Base-by-base conservation (phyloP, 30 jellyfish, hydroid and myxozoan genomes). In the Catostylus mosaicus region DNA sequence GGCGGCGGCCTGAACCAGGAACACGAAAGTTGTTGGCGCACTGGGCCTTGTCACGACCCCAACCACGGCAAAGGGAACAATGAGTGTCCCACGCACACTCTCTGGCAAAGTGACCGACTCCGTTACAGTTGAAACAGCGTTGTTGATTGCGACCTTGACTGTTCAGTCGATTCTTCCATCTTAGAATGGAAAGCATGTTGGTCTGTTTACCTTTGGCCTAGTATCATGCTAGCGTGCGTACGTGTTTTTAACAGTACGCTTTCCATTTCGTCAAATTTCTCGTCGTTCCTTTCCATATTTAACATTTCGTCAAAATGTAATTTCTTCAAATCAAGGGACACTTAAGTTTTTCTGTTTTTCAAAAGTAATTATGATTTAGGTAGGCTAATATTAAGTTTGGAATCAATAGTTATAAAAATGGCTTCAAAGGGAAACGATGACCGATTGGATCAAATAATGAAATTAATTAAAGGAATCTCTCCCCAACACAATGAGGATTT, bases 211-310 rank as follows among this genome's bases (percentile, higher is more conserved):
- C 30, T 20, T 10, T 52, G 7, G 26, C 67, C 67, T 40, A 73
- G 77, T 56, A 22, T 56, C 74, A 61, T 61, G 74, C 74, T 61
- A 35, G 77, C 77, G 20, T 64, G 77, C 77, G 77, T 51, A 64
- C 77, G 77, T 64, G 77, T 19, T 27, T 64, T 64, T 64, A 32
- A 64, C 35, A 64, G 77, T n/a, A n/a, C n/a, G n/a, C n/a, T n/a
- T n/a, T n/a, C n/a, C n/a, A n/a, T n/a, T n/a, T n/a, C n/a, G n/a
- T n/a, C n/a, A n/a, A n/a, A n/a, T n/a, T n/a, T n/a, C n/a, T n/a
- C n/a, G n/a, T n/a, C n/a, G n/a, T n/a, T n/a, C n/a, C n/a, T n/a
- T n/a, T n/a, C n/a, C n/a, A n/a, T n/a, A n/a, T n/a, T n/a, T n/a
- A n/a, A n/a, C 77, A 26, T 54, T 64, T 64, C 77, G 56, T 54